Conservation (phyloP, 1,140 invertebrate species). For the Neoseiulus cucumeris region DNA sequence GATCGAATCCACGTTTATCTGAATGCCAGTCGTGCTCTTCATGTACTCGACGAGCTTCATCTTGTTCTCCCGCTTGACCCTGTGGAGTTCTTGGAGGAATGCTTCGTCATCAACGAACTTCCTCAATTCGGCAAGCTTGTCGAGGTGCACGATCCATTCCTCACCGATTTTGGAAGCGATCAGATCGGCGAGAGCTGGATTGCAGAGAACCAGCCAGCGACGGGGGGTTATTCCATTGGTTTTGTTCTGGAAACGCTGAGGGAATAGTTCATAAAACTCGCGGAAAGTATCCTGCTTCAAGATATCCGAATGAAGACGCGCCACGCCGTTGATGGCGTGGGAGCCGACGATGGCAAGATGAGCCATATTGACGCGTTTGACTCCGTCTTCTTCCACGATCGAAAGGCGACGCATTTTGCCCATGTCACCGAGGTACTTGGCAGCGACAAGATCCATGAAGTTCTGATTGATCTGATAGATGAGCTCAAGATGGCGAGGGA, state of each 20-base stretch:
- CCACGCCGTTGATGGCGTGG: constrained; percentile 94
- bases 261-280: constrained; percentile 86
- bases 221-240: constrained; percentile 52
- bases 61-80: constrained; percentile 96
- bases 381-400: constrained; percentile 76
- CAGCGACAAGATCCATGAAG: constrained; percentile 52
- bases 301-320: constrained; percentile 88
- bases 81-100: constrained; percentile 70
- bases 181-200: constrained; percentile 77
- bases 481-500: constrained; percentile 89
- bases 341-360: constrained; percentile 86
- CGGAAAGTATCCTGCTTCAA: constrained; percentile 69
- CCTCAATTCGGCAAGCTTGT: constrained; percentile 62
- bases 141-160: constrained; percentile 79
- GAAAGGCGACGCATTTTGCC: constrained; percentile 83
- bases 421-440: constrained; percentile 58
- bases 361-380: constrained; percentile 96
- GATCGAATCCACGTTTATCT: constrained; percentile 78
- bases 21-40: constrained; percentile 67
- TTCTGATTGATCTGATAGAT: constrained; percentile 89
- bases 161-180: constrained; percentile 97
- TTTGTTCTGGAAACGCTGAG: constrained; percentile 97
- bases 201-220: constrained; percentile 86
- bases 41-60: constrained; percentile 63
- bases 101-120: constrained; percentile 59